phyloP scores from a whole-genome alignment of 2,113 vertebrate genomes.

The Cavia aperea region DNA sequence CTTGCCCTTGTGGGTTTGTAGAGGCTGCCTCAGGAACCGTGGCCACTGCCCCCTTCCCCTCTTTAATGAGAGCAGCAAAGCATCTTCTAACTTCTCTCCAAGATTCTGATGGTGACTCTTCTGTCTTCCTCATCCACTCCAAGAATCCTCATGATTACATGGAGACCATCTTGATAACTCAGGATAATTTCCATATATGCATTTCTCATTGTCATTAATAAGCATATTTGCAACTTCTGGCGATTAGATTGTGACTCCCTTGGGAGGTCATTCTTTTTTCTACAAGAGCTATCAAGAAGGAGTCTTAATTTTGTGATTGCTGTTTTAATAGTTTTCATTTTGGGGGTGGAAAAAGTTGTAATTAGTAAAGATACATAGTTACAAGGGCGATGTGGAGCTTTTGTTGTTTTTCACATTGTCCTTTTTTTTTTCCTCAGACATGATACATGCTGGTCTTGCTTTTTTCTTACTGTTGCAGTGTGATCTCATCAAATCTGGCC shows the following conservation, averaged over 20 bases:
- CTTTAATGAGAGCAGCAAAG: not conserved
- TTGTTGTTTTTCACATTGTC: not conserved
- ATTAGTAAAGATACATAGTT: not conserved
- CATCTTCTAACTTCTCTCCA: not conserved
- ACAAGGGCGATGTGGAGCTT: not conserved
- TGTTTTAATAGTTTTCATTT: not conserved
- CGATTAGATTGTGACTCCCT: not conserved
- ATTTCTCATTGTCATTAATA: not conserved
- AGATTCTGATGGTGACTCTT: not conserved
- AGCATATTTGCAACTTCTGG: not conserved
- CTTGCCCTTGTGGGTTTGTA: not conserved
- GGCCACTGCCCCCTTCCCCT: not conserved
- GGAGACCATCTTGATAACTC: not conserved
- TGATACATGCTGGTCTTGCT: not conserved
- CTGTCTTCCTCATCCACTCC: not conserved
- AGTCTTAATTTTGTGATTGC: fast-evolving
- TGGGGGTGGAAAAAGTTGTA: not conserved
- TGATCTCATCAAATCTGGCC: not conserved
- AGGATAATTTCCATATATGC: not conserved
- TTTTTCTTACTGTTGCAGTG: not conserved
- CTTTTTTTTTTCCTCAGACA: not conserved
- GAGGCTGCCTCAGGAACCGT: not conserved
- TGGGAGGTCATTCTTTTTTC: not conserved
- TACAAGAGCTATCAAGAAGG: not conserved
- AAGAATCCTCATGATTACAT: not conserved